Percentiles rank a stretch among this genome's conserved stretches.
Conservation (phyloP, 2,113 vertebrate species). For the Cavia porcellus region DNA sequence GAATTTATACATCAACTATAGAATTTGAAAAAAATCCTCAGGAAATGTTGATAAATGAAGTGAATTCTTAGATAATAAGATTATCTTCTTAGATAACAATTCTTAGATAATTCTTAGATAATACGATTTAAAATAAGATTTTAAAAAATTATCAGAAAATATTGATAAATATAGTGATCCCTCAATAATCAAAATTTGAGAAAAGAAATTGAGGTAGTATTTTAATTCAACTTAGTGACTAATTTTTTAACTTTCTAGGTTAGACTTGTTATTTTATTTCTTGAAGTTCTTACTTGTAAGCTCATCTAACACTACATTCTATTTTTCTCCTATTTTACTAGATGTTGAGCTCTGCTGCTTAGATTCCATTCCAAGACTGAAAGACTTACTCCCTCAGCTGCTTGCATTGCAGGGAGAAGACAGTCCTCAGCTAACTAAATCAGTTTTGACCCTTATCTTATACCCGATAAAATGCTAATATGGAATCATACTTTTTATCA, state of each 20-base stretch:
- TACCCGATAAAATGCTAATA: neutral
- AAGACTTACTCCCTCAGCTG: neutral
- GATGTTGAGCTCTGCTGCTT: neutral
- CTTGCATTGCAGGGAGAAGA: neutral
- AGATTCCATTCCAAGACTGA: neutral
- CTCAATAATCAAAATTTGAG: neutral
- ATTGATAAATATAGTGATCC: neutral
- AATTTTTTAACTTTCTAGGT: neutral
- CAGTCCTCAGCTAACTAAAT: neutral
- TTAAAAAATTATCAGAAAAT: neutral
- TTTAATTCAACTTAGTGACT: neutral
- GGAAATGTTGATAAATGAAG: neutral
- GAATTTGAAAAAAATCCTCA: neutral
- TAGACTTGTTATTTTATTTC: neutral
- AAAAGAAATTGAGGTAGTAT: neutral
- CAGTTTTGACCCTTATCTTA: neutral
- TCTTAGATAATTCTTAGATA: neutral
- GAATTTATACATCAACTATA: neutral
- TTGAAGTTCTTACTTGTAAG: neutral
- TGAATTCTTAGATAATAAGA: neutral
- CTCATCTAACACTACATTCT: neutral
- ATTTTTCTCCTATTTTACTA: neutral
- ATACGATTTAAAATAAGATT: neutral
- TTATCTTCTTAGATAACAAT: no score
- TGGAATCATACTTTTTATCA: neutral